Evolutionary conservation across 2,888 invertebrate genomes (phyloP).

Genomic region (Lasioglossum leucozonium): DNA sequence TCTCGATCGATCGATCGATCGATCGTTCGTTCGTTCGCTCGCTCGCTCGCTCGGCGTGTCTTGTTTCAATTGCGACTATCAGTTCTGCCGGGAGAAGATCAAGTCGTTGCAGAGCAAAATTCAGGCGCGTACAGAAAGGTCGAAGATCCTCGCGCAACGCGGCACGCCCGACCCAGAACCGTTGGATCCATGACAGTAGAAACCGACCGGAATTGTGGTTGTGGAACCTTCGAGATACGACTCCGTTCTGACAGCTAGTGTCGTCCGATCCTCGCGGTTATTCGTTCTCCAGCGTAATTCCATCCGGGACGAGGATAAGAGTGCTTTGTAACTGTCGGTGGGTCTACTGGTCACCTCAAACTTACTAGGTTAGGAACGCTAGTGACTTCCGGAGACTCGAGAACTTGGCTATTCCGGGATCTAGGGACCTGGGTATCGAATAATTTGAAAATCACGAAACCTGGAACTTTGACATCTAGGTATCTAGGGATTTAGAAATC

Average conservation of each 20-base stretch:
- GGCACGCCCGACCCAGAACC: constrained; percentile 93
- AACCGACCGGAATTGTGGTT: background rate
- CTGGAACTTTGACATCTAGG: no score
- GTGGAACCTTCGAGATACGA: constrained; percentile 1
- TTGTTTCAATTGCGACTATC: constrained; percentile 69
- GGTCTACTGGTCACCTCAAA: background rate
- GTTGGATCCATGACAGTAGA: constrained; percentile 87
- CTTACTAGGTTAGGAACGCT: background rate
- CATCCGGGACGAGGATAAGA: constrained; percentile 18
- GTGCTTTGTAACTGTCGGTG: background rate
- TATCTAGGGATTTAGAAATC: background rate
- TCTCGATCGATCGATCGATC: constrained; percentile 17
- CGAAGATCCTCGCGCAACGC: constrained; percentile 94
- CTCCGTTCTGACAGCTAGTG: constrained; percentile 27
- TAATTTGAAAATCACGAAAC: background rate
- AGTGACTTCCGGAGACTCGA: background rate
- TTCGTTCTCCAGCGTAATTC: constrained; percentile 31
- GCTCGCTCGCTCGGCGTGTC: constrained; percentile 70
- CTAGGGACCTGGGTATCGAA: background rate
- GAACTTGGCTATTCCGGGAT: background rate
- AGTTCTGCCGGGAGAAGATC: constrained; percentile 94
- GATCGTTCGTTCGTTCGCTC: constrained; percentile 48
- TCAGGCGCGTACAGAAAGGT: constrained; percentile 93
- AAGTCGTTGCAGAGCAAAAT: constrained; percentile 95
- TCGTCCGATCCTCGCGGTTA: constrained; percentile 50